Evolutionary conservation across 2,113 vertebrate genomes (phyloP).

Genomic region (Corvus hawaiiensis): DNA sequence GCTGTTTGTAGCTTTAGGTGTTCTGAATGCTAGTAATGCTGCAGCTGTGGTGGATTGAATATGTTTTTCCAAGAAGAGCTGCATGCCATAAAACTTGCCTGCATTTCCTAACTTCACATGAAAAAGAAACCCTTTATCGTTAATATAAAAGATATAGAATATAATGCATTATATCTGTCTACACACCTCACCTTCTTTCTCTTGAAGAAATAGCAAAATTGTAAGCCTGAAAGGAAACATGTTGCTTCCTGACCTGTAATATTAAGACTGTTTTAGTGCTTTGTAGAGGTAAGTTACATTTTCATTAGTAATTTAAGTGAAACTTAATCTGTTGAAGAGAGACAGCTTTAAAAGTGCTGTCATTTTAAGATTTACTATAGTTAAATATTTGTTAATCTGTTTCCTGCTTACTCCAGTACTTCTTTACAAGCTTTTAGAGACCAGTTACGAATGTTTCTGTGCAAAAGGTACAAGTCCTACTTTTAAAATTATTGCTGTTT

Average conservation of each 20-base stretch:
- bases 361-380: background rate
- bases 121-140: background rate
- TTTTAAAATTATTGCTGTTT: background rate
- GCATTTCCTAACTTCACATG: background rate
- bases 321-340: background rate
- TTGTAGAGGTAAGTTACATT: background rate
- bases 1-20: background rate
- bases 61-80: background rate
- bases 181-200: background rate
- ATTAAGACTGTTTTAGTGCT: background rate
- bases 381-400: background rate
- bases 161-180: background rate
- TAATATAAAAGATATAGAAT: background rate
- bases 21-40: background rate
- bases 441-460: background rate
- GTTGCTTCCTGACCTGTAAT: background rate
- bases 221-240: background rate
- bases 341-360: background rate
- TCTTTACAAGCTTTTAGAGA: background rate
- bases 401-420: background rate
- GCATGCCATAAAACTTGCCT: background rate
- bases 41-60: background rate
- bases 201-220: background rate
- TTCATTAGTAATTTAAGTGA: background rate
- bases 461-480: rapidly evolving